Evolutionary conservation across 92 coral and sea anemone species (phyloP), one percentile per base, ranked within the genome.

Genomic region (Blastomussa wellsi): DNA sequence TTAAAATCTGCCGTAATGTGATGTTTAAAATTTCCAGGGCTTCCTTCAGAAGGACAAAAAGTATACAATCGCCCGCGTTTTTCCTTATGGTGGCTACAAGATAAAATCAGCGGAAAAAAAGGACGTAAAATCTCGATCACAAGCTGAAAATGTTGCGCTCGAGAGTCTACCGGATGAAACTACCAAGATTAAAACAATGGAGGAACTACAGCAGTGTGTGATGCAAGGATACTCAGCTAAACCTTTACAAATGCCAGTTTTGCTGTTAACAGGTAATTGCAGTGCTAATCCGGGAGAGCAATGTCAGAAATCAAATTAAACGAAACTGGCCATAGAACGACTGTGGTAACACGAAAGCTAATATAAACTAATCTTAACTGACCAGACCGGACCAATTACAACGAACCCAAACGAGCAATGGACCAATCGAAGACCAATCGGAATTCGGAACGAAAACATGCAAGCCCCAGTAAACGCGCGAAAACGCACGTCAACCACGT

Each of bases 161-260:
- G 86, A 82, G 11, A 91, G 95, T 62, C 72, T 96, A 29, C 94
- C 98, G 14, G 98, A 96, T 72, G 91, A 94, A 59, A 90, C 95
- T 15, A 87, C 92, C 28, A 90, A 87, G 82, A 68, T 96, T 15
- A 75, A 67, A 32, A 84, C 55, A 47, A 86, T 75, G 78, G 86
- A 86, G 31, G 94, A 92, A 41, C 86, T 96, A 33, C 92, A 96
- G 82, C 48, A 80, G 28, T 94, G 91, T 72, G 93, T 96, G 28
- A 83, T 67, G 76, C 72, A 88, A 76, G 95, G 96, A 7, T 92
- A 94, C 87, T n/a, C 84, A 15, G 82, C 92, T 1, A 74, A 88
- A 55, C 98, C 98, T 59, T 92, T 95, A 24, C 88, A 97, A 77
- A 94, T 96, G 77, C 98, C 98, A 1, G 96, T 94, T 48, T 77